Base-by-base conservation (phyloP, 2,888 invertebrate genomes). In the Protophormia terraenovae region DNA sequence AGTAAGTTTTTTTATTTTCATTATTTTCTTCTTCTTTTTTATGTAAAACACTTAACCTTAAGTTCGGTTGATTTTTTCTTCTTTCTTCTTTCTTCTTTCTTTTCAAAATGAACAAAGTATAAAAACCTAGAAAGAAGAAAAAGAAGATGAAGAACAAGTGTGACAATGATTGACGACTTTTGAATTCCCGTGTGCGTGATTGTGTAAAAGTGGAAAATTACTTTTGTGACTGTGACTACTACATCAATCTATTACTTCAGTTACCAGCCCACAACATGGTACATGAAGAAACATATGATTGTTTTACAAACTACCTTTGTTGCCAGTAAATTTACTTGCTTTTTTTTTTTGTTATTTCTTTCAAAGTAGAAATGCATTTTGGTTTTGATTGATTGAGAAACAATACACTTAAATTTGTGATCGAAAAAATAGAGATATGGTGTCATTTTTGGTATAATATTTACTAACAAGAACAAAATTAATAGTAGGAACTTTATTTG, bases 101-200 rank as follows among this genome's bases (percentile, higher is more conserved):
- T 12, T 19, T 19, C 32, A 16, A 8, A 8, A n/a, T 3, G 16
- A 50, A 8, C 12, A 14, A 60, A 12, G 14, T 47, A n/a, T 29
- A 72, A 60, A 62, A 24, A 45, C 27, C 38, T 0, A 24, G 7
- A 24, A 6, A 45, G 41, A 16, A 58, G 35, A 60, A 60, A 55
- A 60, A 35, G 32, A 10, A 32, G 16, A 35, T 19, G 35, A 27
- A 50, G 29, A 35, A 60, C 5, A 77, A 58, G 66, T 76, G 80
- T 84, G 84, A 84, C 84, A 84, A 81, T 84, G 84, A 84, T 84
- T 76, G 81, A 84, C 71, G 60, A 76, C 76, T 67, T 77, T 60
- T 76, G 41, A 72, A 72, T 72, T 77, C 71, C 72, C 71, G 24
- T 72, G 81, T 72, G 76, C 58, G 81, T 81, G 72, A 84, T 84